A percentile compares a stretch with the other conserved stretches of the same genome.
Evolutionary conservation across 2,888 invertebrate species (phyloP).

Genomic region (Macaria liturata): DNA sequence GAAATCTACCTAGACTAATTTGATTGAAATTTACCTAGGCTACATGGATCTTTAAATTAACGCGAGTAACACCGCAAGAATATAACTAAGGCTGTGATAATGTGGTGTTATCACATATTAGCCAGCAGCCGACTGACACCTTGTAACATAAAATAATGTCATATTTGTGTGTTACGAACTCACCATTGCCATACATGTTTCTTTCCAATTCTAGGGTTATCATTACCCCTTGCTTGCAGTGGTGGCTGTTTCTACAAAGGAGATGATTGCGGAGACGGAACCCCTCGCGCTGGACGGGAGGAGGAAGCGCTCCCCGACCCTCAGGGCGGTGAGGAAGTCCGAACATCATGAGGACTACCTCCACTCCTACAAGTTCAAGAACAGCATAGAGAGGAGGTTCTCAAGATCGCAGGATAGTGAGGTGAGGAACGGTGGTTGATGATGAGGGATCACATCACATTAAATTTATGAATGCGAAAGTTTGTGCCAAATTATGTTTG

Average conservation of each 20-base stretch:
- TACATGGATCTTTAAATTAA: too few relatives aligned
- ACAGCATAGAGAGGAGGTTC: slow-evolving; percentile 95
- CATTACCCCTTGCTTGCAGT: slow-evolving; percentile 36
- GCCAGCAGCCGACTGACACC: too few relatives aligned
- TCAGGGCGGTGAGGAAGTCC: slow-evolving; percentile 69
- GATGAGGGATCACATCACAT: too few relatives aligned
- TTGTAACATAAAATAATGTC: too few relatives aligned
- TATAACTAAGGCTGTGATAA: too few relatives aligned
- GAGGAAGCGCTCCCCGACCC: slow-evolving; percentile 56
- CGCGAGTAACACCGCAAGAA: too few relatives aligned
- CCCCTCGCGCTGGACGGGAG: slow-evolving; percentile 56
- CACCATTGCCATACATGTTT: neutral
- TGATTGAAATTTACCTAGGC: too few relatives aligned
- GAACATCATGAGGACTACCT: slow-evolving; percentile 77
- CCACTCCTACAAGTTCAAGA: slow-evolving; percentile 95
- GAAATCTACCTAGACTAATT: too few relatives aligned
- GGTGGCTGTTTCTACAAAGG: slow-evolving; percentile 33
- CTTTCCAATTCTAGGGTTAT: slow-evolving; percentile 26
- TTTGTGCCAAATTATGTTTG: too few relatives aligned
- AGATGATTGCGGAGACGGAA: slow-evolving; percentile 35
- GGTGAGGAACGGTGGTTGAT: slow-evolving; percentile 41
- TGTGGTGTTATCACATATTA: too few relatives aligned
- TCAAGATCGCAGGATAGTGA: slow-evolving; percentile 82
- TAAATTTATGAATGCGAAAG: too few relatives aligned
- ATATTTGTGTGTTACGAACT: too few relatives aligned